These are phyloP conservation scores for Eupristina koningsbergeri DNA, from an alignment of 1,140 invertebrate genomes.

Conservation along the genomic window DNA sequence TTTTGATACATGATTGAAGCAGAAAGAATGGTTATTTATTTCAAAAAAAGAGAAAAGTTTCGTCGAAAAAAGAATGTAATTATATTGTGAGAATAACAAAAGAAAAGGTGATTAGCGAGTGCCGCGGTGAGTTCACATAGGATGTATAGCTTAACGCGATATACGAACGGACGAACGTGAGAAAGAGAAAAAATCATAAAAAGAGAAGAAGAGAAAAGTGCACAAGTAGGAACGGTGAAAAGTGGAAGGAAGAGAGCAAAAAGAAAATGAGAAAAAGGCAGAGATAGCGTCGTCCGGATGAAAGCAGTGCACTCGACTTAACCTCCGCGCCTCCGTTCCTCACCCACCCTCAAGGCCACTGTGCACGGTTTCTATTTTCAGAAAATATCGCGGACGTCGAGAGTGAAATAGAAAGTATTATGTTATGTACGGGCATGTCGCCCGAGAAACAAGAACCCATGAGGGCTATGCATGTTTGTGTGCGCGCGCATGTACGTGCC, in stretches of 20 bases:
- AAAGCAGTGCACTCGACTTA: neutral
- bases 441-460: conserved; percentile 11
- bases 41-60: neutral
- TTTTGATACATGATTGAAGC: neutral
- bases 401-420: conserved; percentile 51
- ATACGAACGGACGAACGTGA: neutral
- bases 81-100: neutral
- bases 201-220: neutral
- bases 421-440: neutral
- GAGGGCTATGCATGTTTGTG: conserved; percentile 18
- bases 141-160: neutral
- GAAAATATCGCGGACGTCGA: conserved; percentile 41
- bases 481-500: too few relatives aligned
- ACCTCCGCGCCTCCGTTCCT: neutral
- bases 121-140: neutral
- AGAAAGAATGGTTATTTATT: neutral
- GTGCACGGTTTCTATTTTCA: conserved; percentile 49
- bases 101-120: neutral
- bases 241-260: neutral
- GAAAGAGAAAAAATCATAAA: conserved; percentile 3
- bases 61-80: neutral
- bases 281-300: conserved; percentile 12
- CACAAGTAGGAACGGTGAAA: neutral
- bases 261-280: neutral
- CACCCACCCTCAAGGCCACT: conserved; percentile 33